Evolutionary conservation across 2,888 invertebrate species (phyloP).

Genomic region (Silvanus unidentatus): DNA sequence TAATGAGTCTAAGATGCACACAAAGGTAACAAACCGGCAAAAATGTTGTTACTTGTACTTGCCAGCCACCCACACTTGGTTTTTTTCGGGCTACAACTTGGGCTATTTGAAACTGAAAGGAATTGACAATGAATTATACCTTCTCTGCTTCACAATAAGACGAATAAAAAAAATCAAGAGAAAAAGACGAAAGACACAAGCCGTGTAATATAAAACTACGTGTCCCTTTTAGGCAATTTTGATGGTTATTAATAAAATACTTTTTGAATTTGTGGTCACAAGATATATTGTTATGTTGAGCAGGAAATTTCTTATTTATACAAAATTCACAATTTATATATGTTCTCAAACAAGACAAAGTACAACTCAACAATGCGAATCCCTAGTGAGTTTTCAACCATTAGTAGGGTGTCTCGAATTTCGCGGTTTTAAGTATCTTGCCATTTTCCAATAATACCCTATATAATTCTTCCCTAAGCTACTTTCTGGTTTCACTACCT

Average conservation of each 20-base stretch:
- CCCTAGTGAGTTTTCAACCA: constrained; percentile 10
- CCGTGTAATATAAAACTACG: neutral
- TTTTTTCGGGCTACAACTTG: too few relatives aligned
- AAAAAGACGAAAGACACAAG: neutral
- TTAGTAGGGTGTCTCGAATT: constrained; percentile 14
- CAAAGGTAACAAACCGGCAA: neutral
- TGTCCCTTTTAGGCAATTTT: neutral
- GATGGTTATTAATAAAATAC: neutral
- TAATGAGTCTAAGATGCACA: constrained; percentile 13
- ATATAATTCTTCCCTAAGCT: constrained; percentile 20
- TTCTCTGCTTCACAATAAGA: too few relatives aligned
- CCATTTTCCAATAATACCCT: constrained; percentile 18
- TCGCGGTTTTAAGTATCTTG: constrained; percentile 15
- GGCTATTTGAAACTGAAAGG: too few relatives aligned
- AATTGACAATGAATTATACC: too few relatives aligned
- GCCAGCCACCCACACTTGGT: neutral
- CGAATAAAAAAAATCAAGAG: too few relatives aligned
- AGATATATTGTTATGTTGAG: neutral
- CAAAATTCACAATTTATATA: constrained; percentile 1
- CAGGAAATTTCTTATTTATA: neutral
- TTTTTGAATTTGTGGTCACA: neutral
- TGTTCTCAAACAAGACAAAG: constrained; percentile 4
- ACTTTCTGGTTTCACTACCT: constrained; percentile 18
- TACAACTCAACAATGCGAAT: constrained; percentile 3
- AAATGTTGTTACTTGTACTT: constrained; percentile 1